phyloP scores from a whole-genome alignment of 2,888 invertebrate species.

The Agrotis exclamationis region DNA sequence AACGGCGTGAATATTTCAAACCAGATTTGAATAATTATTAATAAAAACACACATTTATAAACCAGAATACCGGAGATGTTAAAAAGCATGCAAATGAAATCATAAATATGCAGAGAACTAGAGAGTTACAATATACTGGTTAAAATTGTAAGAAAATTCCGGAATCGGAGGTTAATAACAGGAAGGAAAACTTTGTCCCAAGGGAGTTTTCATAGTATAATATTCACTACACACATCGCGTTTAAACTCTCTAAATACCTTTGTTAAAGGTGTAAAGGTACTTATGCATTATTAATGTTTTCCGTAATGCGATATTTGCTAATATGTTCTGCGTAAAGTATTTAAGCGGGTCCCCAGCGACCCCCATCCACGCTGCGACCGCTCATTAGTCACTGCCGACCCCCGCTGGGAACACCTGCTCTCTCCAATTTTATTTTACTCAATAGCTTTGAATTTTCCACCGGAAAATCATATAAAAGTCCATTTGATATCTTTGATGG shows the following conservation, averaged over 20 bases:
- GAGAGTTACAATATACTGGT: background rate
- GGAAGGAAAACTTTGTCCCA: slow-evolving; percentile 11
- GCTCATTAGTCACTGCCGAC: slow-evolving; percentile 79
- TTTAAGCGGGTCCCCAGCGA: slow-evolving; percentile 70
- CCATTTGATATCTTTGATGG: slow-evolving; percentile 63
- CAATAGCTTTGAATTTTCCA: slow-evolving; percentile 70
- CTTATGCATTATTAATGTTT: slow-evolving; percentile 44
- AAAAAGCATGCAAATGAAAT: slow-evolving; percentile 32
- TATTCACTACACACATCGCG: slow-evolving; percentile 32
- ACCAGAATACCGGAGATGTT: background rate
- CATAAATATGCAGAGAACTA: slow-evolving; percentile 29
- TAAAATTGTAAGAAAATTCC: slow-evolving; percentile 25
- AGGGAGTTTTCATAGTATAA: slow-evolving; percentile 38
- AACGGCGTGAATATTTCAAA: slow-evolving; percentile 10
- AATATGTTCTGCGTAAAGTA: slow-evolving; percentile 70
- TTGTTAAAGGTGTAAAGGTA: slow-evolving; percentile 20
- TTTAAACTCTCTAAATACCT: slow-evolving; percentile 22
- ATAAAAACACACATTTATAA: slow-evolving; percentile 16
- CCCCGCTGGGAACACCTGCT: slow-evolving; percentile 75
- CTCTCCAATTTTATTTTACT: slow-evolving; percentile 71
- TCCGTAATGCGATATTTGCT: slow-evolving; percentile 52
- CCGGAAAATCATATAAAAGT: slow-evolving; percentile 72
- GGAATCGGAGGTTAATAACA: background rate
- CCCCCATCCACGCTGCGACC: slow-evolving; percentile 77
- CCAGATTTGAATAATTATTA: slow-evolving; percentile 21